Base-by-base conservation (phyloP, 2,888 invertebrate species). In the Campopleginae sp. region DNA sequence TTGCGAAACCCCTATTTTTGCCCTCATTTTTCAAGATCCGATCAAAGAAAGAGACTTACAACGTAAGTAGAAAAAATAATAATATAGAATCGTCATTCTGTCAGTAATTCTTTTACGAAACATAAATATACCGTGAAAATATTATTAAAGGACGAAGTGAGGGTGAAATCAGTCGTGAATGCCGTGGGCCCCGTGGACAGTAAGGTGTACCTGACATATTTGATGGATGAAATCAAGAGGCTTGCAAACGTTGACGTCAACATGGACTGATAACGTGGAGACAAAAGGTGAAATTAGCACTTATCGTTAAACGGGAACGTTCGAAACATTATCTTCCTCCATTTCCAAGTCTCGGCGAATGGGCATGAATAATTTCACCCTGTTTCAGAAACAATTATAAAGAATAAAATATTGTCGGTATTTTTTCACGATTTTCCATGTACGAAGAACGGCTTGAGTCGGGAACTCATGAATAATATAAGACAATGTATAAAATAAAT, bases 31-130 rank as follows among this genome's bases (percentile, higher is more conserved):
- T 99, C 92, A 98, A 97, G 93, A 95, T 99, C 89, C 95, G 98
- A 81, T 96, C 97, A 46, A 98, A 98, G 94, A 95, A 97, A 94
- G 99, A 99, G 94, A 97, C 96, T 14, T 99, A 96, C 93, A 98
- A 98, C 93, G 98, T 98, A 94, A 96, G 96, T 95, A 79, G 14
- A 19, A 38, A 38, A 10, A 4, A 38, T 42, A 23, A 27, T 27
- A 38, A 58, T 58, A 58, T 12, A 58, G 5, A 44, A 61, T 61
- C n/a, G 5, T 23, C 19, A 19, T 0, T 10, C 8, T 51, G 19
- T 51, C 51, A 19, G 19, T 14, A 14, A 58, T 58, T 58, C 14
- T 58, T 8, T 51, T 23, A 14, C 23, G 8, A 54, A 23, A 54
- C 23, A 54, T 58, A 27, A 27, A 58, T 46, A 27, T 44, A 10